Percentiles rank a stretch among this genome's conserved stretches.
phyloP scores from a whole-genome alignment of 2,113 vertebrate species.

The Mustelus asterias region DNA sequence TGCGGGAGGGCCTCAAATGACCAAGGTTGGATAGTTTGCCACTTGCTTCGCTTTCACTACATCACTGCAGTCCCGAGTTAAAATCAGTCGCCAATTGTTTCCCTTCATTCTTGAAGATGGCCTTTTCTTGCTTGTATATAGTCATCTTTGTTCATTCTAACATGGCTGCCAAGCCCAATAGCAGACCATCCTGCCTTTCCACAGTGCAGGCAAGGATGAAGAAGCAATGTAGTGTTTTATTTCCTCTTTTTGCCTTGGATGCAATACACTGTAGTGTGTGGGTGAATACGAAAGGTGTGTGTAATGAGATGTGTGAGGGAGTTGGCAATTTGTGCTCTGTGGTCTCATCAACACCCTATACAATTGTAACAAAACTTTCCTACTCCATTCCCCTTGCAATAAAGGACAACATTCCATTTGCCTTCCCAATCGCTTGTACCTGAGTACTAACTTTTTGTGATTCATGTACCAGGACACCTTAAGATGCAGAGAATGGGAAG shows the following conservation, averaged over 20 bases:
- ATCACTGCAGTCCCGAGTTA: background rate
- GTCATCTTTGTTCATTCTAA: background rate
- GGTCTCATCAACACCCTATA: too few species aligned
- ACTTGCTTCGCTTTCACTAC: background rate
- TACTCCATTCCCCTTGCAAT: too few species aligned
- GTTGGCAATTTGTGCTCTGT: background rate
- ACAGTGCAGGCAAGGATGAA: background rate
- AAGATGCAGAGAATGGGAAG: too few species aligned
- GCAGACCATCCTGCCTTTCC: background rate
- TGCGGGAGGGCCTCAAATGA: background rate
- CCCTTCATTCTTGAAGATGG: background rate
- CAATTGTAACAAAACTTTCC: too few species aligned
- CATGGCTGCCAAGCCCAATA: background rate
- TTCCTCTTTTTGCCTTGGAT: background rate
- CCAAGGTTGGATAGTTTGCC: background rate
- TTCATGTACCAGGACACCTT: too few species aligned
- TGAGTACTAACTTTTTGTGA: too few species aligned
- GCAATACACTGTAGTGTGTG: background rate
- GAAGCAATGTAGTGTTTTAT: background rate
- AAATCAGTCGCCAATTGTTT: background rate
- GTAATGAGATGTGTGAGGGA: background rate
- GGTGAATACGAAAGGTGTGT: background rate
- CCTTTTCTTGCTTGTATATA: background rate
- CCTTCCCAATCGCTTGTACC: too few species aligned
- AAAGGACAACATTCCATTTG: too few species aligned